Evolutionary conservation across 2,113 vertebrate genomes (phyloP), one percentile per base, ranked within the genome.

Genomic region (Eonycteris spelaea): DNA sequence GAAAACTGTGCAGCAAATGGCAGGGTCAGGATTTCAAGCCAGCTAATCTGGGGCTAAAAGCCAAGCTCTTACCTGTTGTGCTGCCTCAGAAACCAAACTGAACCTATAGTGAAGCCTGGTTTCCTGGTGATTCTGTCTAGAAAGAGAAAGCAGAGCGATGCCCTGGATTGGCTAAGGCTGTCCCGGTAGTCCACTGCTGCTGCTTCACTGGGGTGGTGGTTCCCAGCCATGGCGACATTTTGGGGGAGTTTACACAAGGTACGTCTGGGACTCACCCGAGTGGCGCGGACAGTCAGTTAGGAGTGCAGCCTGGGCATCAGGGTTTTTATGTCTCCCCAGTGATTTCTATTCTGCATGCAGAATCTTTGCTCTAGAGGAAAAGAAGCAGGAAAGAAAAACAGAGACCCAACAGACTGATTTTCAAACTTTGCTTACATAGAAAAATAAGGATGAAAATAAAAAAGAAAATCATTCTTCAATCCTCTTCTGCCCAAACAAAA

Each of bases 401-500:
- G 53, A 78, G 14, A 13, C 18, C 24, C 35, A 13, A 40, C 21
- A 33, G 33, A 35, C 26, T 63, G 26, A 45, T 33, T 35, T 71
- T 67, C 30, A 77, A 33, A n/a, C 3, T 75, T 71, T 57, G 65
- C 21, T 21, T 53, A 45, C 57, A 40, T 2, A 75, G 55, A 38
- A 87, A 87, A 79, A 84, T 78, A 33, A 63, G 67, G 22, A 21
- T 43, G 24, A 45, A 35, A 38, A 88, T 35, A 28, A 80, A 51
- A 30, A 74, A 45, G n/a, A 83, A 67, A 68, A 24, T n/a, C 14
- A 82, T 45, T 77, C 61, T 94, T 80, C 24, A 53, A 55, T 30
- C 45, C 3, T 92, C 48, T 86, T 45, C 40, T 65, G 67, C 30
- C 30, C 73, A 26, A 82, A 90, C 43, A 79, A 59, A 90, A 84